phyloP scores from a whole-genome alignment of 2,797 vertebrate genomes.

The Denticeps clupeoides region DNA sequence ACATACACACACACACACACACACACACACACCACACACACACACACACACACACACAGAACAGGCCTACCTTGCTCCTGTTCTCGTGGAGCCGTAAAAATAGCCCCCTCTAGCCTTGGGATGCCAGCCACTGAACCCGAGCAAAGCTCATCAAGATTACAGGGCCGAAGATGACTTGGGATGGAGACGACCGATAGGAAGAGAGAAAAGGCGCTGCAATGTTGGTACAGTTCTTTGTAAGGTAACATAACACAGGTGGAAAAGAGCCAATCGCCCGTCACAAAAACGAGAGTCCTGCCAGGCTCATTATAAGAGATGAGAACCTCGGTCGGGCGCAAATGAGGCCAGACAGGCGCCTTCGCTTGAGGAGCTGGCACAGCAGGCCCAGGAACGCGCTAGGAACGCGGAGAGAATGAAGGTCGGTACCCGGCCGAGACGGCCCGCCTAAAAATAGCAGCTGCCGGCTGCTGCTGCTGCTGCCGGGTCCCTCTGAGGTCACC shows the following conservation, averaged over 20 bases:
- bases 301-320: slow-evolving; percentile 14
- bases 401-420: not conserved
- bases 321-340: too few relatives aligned
- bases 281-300: too few relatives aligned
- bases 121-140: slow-evolving; percentile 7
- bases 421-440: not conserved
- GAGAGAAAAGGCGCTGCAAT: too few relatives aligned
- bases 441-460: slow-evolving; percentile 25
- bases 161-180: slow-evolving; percentile 11
- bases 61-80: not conserved
- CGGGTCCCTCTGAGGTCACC: slow-evolving; percentile 23
- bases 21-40: slow-evolving; percentile 17
- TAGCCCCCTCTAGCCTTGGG: slow-evolving; percentile 10
- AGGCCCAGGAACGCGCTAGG: not conserved
- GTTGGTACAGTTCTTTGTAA: too few relatives aligned
- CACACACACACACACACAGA: not conserved
- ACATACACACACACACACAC: slow-evolving; percentile 38
- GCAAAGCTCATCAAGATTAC: slow-evolving; percentile 20
- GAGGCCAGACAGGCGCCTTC: too few relatives aligned
- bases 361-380: too few relatives aligned
- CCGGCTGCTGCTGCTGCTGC: slow-evolving; percentile 24
- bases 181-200: slow-evolving; percentile 6
- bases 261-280: too few relatives aligned
- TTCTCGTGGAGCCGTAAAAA: slow-evolving; percentile 6
- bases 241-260: too few relatives aligned